Base-by-base conservation (phyloP, 2,797 vertebrate genomes). In the Agapornis canus region DNA sequence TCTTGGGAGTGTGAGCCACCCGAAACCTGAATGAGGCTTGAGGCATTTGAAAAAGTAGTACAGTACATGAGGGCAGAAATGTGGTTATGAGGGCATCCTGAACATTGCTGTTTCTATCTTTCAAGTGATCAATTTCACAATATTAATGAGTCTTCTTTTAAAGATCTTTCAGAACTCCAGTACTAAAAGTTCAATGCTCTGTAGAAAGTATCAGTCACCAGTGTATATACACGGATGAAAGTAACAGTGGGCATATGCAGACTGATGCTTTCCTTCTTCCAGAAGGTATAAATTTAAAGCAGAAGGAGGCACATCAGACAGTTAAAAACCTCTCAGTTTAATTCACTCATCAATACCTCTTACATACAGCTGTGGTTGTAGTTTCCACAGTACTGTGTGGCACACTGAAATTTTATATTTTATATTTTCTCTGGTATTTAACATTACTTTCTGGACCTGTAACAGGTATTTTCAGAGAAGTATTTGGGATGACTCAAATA, bases 191-290 rank as follows among this genome's bases (percentile, higher is more conserved):
- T 63, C 22, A 42, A 37, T 71, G 27, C 5, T 35, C 21, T 49
- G 29, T 10, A 35, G 61, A 0, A 0, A 52, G 2, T n/a, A 10
- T 37, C 3, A 1, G 56, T 15, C 42, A 45, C 68, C 10, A 60
- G 14, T 20, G 14, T 18, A n/a, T 43, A 12, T 15, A 29, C 0
- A 49, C 21, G 22, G 29, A 21, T 68, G 27, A 37, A 29, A 52
- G 31, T 37, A 48, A 20, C 40, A 10, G 5, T 26, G 60, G 40
- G 7, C 37, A 16, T 6, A 40, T 8, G 35, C 35, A 54, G n/a
- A 68, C 7, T 37, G 45, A 26, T 64, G 32, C 40, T 81, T 49
- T 56, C 45, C 23, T 60, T 69, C 70, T 60, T 37, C 40, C 35
- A 47, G 23, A 9, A 49, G 26, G 27, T 32, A 59, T 49, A 45